Conservation (phyloP, 2,888 invertebrate species). For the Metallyticus violacea region DNA sequence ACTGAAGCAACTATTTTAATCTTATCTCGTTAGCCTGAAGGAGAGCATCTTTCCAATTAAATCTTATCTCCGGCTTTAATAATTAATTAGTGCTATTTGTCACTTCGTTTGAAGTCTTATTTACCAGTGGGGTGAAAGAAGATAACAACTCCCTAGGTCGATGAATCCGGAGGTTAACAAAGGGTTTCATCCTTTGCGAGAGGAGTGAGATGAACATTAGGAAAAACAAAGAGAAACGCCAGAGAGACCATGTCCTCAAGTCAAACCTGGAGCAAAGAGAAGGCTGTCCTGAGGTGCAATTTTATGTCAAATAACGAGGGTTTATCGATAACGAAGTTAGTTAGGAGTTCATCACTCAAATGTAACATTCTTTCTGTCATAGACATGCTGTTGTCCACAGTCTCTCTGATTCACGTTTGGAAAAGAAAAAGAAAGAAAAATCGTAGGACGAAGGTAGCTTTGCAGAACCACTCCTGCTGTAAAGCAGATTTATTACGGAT, state of each 20-base stretch:
- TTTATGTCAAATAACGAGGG: not conserved
- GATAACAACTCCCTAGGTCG: not conserved
- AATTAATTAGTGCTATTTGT: slow-evolving; percentile 4
- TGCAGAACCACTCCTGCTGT: too few species aligned
- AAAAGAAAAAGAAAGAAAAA: not conserved
- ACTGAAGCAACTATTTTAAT: not conserved
- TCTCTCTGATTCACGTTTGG: not conserved
- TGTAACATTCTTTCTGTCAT: not conserved
- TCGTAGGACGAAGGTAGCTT: not conserved
- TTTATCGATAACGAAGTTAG: not conserved
- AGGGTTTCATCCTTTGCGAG: not conserved
- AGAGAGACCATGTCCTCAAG: too few species aligned
- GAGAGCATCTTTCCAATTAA: not conserved
- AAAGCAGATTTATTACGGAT: too few species aligned
- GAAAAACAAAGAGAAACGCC: not conserved
- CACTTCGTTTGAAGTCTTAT: not conserved
- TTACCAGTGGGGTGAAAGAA: slow-evolving; percentile 1
- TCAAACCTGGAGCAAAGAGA: not conserved
- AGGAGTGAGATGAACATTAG: not conserved
- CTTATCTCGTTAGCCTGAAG: not conserved
- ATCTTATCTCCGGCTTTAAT: slow-evolving; percentile 4
- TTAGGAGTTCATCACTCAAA: not conserved
- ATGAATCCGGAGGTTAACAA: not conserved
- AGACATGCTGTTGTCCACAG: too few species aligned
- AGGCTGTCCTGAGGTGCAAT: not conserved